Conservation (phyloP, 2,113 vertebrate genomes). For the Chauna torquata region DNA sequence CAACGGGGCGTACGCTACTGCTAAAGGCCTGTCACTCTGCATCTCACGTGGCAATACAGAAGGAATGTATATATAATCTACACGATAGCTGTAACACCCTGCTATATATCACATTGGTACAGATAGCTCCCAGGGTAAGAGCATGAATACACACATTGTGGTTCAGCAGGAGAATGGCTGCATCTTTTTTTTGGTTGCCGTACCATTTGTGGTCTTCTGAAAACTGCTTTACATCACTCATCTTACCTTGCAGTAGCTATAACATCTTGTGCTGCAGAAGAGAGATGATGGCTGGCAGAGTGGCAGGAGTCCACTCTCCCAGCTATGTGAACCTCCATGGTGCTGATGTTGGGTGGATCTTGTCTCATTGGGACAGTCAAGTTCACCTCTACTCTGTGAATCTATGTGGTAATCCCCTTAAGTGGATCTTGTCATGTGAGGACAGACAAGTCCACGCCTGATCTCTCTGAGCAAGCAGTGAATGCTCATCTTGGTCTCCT, state of each 20-base stretch:
- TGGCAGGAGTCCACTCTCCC: background rate
- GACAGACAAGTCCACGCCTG: background rate
- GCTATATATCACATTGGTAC: background rate
- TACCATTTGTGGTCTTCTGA: background rate
- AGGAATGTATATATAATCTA: background rate
- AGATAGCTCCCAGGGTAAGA: background rate
- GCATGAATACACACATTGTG: rapidly evolving
- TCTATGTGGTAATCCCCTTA: background rate
- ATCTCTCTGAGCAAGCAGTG: rapidly evolving
- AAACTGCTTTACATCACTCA: background rate
- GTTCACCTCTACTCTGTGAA: background rate
- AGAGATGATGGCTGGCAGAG: background rate
- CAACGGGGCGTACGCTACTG: background rate
- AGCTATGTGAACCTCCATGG: background rate
- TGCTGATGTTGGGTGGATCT: background rate
- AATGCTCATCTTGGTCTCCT: background rate
- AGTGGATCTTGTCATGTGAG: background rate
- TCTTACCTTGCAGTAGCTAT: background rate
- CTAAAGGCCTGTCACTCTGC: background rate
- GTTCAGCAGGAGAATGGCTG: background rate
- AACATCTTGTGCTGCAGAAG: background rate
- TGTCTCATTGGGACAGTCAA: background rate
- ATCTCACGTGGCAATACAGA: background rate
- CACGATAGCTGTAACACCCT: background rate
- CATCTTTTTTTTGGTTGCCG: background rate